phyloP scores from a whole-genome alignment of 2,888 invertebrate species.

The Dascillus cervinus region DNA sequence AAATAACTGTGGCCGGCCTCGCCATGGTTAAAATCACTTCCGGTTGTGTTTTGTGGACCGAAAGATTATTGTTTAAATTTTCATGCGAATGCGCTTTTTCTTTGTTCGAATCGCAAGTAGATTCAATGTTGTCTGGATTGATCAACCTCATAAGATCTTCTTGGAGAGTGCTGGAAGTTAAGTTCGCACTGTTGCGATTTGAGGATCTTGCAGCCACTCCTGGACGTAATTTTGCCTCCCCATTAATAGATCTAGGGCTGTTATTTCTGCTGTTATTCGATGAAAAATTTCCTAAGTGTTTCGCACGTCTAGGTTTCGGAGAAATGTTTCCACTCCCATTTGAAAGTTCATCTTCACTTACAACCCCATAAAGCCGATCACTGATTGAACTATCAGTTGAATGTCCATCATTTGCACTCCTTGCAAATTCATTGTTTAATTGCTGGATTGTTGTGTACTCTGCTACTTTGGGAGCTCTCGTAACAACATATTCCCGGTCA shows the following conservation, averaged over 20 bases:
- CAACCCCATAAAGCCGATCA: conserved; percentile 37
- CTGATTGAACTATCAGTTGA: conserved; percentile 49
- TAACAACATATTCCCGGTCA: conserved; percentile 44
- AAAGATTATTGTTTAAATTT: conserved; percentile 34
- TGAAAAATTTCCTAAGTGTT: conserved; percentile 39
- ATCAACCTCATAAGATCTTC: conserved; percentile 79
- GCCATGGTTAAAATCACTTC: conserved; percentile 60
- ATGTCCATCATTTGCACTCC: conserved; percentile 44
- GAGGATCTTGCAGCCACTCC: conserved; percentile 43
- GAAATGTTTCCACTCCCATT: conserved; percentile 49
- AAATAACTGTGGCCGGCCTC: conserved; percentile 57
- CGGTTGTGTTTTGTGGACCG: conserved; percentile 39
- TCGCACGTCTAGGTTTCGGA: conserved; percentile 44
- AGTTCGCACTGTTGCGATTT: conserved; percentile 54
- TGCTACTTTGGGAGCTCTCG: conserved; percentile 33
- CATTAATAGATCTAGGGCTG: conserved; percentile 52
- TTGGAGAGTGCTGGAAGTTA: conserved; percentile 58
- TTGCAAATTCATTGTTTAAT: conserved; percentile 27
- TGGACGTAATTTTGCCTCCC: conserved; percentile 50
- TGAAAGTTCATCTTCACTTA: conserved; percentile 52
- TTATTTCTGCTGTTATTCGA: conserved; percentile 50
- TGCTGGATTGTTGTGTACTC: conserved; percentile 28
- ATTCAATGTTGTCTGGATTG: conserved; percentile 62
- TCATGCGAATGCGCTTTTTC: conserved; percentile 34
- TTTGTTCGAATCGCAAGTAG: conserved; percentile 21